Evolutionary conservation across 1,140 invertebrate genomes (phyloP).

Genomic region (Aphis craccivora): DNA sequence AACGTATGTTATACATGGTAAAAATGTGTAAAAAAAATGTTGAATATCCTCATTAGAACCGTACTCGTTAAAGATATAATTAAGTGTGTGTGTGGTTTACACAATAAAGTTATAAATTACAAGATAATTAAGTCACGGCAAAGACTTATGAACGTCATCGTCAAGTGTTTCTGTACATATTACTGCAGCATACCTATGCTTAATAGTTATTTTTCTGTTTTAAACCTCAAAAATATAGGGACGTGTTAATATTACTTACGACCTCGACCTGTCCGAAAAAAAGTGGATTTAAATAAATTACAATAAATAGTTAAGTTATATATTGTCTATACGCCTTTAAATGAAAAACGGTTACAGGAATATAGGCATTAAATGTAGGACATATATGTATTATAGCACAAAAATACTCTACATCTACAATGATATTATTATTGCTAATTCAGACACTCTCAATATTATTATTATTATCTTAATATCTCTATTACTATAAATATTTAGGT

Average conservation of each 20-base stretch:
- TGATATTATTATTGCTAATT: too few relatives aligned
- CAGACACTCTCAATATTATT: too few relatives aligned
- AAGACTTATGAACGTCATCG: neutral
- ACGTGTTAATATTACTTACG: neutral
- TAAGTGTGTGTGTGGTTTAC: neutral
- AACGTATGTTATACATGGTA: neutral
- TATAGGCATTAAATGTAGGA: too few relatives aligned
- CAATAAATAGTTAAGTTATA: neutral
- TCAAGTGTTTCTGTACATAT: neutral
- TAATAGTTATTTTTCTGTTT: neutral
- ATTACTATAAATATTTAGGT: too few relatives aligned
- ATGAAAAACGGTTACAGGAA: neutral
- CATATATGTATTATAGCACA: neutral
- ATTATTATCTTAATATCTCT: too few relatives aligned
- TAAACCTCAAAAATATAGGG: neutral
- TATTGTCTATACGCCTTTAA: neutral
- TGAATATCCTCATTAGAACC: neutral
- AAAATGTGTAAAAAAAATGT: neutral
- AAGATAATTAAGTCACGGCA: neutral
- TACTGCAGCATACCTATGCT: neutral
- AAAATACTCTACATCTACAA: neutral
- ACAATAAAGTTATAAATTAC: neutral
- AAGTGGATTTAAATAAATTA: neutral
- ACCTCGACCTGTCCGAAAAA: neutral
- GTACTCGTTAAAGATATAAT: neutral